These are phyloP conservation scores for Pteronotus mesoamericanus DNA, from an alignment of 2,797 vertebrate species.

Conservation along the genomic window DNA sequence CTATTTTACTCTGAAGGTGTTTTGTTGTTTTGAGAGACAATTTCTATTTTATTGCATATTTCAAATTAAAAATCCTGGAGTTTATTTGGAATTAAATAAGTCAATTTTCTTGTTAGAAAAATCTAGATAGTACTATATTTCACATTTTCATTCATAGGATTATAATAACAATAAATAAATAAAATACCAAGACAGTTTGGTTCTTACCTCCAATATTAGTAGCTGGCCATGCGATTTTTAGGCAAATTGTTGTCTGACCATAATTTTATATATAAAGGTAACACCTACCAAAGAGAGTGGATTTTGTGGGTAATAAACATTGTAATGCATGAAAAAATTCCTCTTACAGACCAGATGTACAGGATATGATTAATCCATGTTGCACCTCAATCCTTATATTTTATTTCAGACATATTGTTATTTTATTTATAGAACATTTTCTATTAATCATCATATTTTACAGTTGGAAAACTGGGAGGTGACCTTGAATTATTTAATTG, in stretches of 20 bases:
- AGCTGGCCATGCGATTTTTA: neutral
- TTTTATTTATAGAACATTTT: neutral
- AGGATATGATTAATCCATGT: neutral
- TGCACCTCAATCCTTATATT: neutral
- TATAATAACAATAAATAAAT: neutral
- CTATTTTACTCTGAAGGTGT: neutral
- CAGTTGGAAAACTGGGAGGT: neutral
- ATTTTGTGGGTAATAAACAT: neutral
- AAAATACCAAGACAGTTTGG: neutral
- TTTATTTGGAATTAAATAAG: neutral
- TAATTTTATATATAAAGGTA: neutral
- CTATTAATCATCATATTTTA: neutral
- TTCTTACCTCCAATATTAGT: neutral
- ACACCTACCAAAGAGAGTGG: neutral
- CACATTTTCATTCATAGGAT: neutral
- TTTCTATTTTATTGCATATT: neutral
- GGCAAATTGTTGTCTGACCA: neutral
- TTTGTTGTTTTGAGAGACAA: neutral
- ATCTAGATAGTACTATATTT: neutral
- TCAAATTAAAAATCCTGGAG: neutral
- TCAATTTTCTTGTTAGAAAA: neutral
- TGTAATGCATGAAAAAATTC: neutral
- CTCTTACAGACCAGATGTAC: neutral
- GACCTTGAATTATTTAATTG: neutral
- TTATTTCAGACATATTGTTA: neutral